A percentile compares a stretch with the other conserved stretches of the same genome.
phyloP scores from a whole-genome alignment of 2,888 invertebrate species.

The Sepiola atlantica region DNA sequence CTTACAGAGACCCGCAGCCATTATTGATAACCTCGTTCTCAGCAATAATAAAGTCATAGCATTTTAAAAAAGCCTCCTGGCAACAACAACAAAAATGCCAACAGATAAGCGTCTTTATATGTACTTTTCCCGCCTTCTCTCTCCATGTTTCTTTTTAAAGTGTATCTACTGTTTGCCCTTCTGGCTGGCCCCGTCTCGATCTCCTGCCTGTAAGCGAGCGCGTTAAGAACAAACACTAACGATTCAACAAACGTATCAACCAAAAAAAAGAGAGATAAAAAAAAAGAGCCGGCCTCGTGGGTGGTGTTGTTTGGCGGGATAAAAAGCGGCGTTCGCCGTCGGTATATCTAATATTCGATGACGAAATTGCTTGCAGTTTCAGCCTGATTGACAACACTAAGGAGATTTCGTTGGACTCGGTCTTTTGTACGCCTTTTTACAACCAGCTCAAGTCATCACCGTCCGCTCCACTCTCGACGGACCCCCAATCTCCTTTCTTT shows the following conservation, averaged over 20 bases:
- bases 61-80: not conserved
- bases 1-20: not conserved
- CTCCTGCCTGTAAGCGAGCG: not conserved
- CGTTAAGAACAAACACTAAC: not conserved
- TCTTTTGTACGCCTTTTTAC: not conserved
- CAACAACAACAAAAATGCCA: not conserved
- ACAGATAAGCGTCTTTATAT: not conserved
- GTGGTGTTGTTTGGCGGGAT: not conserved
- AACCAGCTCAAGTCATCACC: not conserved
- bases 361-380: conserved; percentile 9
- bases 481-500: not conserved
- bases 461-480: not conserved
- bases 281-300: not conserved
- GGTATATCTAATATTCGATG: conserved; percentile 23
- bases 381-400: not conserved
- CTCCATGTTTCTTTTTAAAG: not conserved
- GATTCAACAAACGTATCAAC: not conserved
- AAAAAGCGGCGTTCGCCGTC: not conserved
- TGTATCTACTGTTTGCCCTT: conserved; percentile 4
- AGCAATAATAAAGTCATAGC: not conserved
- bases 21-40: not conserved
- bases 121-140: not conserved
- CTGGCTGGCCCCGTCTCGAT: not conserved
- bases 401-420: conserved; percentile 20
- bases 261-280: too few relatives aligned